These are phyloP conservation scores for Mormyrus lacerda DNA, from an alignment of 2,113 vertebrate genomes.

Conservation along the genomic window DNA sequence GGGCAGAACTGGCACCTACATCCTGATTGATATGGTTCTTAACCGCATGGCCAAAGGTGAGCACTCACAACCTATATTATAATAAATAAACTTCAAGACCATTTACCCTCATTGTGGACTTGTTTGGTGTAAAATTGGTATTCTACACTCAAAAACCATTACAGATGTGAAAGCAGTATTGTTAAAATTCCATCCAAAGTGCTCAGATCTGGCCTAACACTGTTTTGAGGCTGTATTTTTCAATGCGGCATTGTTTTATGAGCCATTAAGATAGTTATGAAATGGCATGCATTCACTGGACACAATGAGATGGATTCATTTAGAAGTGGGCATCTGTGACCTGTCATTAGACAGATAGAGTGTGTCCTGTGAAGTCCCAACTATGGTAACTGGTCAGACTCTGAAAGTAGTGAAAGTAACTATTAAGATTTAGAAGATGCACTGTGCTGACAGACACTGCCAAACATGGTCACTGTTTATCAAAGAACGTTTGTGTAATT, in stretches of 20 bases:
- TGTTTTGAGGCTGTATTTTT: background rate
- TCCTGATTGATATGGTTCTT: constrained; percentile 94
- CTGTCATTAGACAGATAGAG: background rate
- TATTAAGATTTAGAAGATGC: background rate
- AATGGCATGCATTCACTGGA: background rate
- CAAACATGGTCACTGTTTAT: background rate
- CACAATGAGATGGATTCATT: background rate
- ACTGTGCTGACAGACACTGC: background rate
- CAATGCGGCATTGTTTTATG: background rate
- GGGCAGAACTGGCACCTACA: constrained; percentile 83
- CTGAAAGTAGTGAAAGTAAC: background rate
- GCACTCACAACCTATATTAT: constrained; percentile 6
- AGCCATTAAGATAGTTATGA: background rate
- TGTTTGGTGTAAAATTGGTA: background rate
- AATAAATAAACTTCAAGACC: background rate
- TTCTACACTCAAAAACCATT: background rate
- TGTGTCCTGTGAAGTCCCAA: background rate
- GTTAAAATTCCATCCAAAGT: background rate
- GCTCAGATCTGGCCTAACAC: background rate
- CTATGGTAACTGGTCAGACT: background rate
- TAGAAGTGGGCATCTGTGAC: background rate
- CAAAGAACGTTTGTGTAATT: background rate
- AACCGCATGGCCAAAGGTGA: constrained; percentile 98
- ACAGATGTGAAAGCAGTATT: background rate
- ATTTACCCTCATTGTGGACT: background rate